Evolutionary conservation across 2,888 invertebrate species (phyloP).

Genomic region (Eupithecia pulchellata): DNA sequence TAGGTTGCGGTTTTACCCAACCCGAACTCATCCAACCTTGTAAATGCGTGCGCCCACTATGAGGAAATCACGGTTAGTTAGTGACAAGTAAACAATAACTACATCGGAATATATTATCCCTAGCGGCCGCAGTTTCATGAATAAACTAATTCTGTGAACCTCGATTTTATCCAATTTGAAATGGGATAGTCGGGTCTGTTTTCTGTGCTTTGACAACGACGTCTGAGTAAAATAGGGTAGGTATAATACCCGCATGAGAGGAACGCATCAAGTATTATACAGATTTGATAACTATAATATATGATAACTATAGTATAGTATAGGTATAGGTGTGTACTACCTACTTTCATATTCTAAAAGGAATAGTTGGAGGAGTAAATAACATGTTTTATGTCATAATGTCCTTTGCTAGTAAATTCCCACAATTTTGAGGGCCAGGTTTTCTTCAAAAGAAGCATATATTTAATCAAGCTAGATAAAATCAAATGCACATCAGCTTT

Average conservation of each 20-base stretch:
- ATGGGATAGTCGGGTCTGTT: conserved; percentile 9
- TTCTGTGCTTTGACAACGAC: conserved; percentile 13
- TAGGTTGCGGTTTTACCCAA: neutral
- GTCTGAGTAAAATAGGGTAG: neutral
- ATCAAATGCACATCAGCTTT: neutral
- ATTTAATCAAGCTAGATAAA: neutral
- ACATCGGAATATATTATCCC: conserved; percentile 53
- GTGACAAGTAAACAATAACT: conserved; percentile 54
- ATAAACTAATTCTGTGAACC: conserved; percentile 54
- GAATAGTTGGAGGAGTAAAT: too few species aligned
- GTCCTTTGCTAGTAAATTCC: too few species aligned
- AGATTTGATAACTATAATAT: too few species aligned
- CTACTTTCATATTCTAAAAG: too few species aligned
- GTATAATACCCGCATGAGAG: neutral
- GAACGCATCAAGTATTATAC: neutral
- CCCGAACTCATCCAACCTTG: conserved; percentile 3
- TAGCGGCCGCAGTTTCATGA: conserved; percentile 52
- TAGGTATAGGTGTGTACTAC: too few species aligned
- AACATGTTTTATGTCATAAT: too few species aligned
- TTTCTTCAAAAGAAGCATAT: too few species aligned
- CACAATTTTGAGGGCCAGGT: too few species aligned
- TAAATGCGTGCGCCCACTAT: conserved; percentile 14
- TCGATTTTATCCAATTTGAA: conserved; percentile 18
- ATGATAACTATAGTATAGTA: too few species aligned
- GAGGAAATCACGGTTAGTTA: conserved; percentile 50